Conservation (phyloP, 2,113 vertebrate species). For the Pycnonotus jocosus region DNA sequence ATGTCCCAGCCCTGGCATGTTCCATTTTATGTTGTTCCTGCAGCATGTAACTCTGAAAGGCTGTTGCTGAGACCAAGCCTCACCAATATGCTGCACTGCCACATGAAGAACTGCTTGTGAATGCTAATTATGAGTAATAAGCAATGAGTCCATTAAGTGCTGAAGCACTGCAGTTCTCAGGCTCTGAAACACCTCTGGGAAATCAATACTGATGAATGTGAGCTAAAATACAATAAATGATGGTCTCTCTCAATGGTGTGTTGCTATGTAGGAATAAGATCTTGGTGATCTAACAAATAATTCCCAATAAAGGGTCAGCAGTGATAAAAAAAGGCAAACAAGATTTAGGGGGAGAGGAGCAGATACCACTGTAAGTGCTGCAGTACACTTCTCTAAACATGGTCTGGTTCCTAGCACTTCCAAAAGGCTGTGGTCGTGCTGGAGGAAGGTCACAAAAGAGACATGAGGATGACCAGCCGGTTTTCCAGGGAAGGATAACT, state of each 20-base stretch:
- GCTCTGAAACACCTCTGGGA: background rate
- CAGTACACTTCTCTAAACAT: background rate
- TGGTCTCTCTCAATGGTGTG: background rate
- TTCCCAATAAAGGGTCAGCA: background rate
- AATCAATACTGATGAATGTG: background rate
- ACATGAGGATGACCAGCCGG: accelerated
- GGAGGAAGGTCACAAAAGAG: background rate
- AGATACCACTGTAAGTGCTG: background rate
- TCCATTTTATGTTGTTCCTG: background rate
- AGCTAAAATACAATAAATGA: background rate
- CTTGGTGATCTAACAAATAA: background rate
- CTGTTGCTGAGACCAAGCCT: background rate
- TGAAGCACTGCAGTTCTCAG: background rate
- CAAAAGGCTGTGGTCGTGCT: background rate
- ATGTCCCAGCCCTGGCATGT: background rate
- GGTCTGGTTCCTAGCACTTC: background rate
- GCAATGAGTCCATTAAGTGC: background rate
- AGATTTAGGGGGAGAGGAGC: background rate
- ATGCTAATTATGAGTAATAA: background rate
- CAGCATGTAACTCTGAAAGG: background rate
- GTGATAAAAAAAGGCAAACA: background rate
- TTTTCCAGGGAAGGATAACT: background rate
- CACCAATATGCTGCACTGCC: background rate
- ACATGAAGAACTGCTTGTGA: background rate
- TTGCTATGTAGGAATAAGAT: background rate